Conservation (phyloP, 2,888 invertebrate species). For the Rhagophthalmus giganteus region DNA sequence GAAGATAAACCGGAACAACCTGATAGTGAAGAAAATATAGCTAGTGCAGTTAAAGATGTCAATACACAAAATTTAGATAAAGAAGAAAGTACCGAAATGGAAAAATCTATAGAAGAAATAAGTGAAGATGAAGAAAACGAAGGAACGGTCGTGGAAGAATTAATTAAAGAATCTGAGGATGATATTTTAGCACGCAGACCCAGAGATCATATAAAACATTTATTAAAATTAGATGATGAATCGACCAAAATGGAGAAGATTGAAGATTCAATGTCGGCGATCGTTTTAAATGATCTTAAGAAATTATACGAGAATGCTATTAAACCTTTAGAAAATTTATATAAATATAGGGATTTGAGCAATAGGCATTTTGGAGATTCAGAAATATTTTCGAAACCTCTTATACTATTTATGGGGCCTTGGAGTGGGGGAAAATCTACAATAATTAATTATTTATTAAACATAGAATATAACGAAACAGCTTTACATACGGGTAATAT, state of each 20-base stretch:
- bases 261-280: conserved; percentile 73
- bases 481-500: conserved; percentile 81
- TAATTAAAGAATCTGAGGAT: conserved; percentile 54
- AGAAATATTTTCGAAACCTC: conserved; percentile 92
- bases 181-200: conserved; percentile 76
- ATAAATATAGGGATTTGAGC: conserved; percentile 89
- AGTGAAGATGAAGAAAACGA: conserved; percentile 31
- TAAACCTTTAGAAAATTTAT: conserved; percentile 86
- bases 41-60: conserved; percentile 16
- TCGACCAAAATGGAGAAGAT: conserved; percentile 71
- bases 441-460: conserved; percentile 88
- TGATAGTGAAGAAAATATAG: conserved; percentile 19
- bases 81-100: conserved; percentile 15
- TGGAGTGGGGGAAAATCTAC: conserved; percentile 97
- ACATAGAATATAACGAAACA: conserved; percentile 81
- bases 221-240: conserved; percentile 79
- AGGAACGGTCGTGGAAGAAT: conserved; percentile 34
- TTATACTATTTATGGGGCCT: conserved; percentile 92
- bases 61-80: conserved; percentile 5
- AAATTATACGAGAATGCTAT: conserved; percentile 83
- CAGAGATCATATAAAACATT: conserved; percentile 77
- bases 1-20: background rate
- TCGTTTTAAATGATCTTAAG: conserved; percentile 82
- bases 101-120: conserved; percentile 27
- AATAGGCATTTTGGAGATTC: conserved; percentile 91